Base-by-base conservation (phyloP, 2,113 vertebrate species). In the Cephalopholis sonnerati region DNA sequence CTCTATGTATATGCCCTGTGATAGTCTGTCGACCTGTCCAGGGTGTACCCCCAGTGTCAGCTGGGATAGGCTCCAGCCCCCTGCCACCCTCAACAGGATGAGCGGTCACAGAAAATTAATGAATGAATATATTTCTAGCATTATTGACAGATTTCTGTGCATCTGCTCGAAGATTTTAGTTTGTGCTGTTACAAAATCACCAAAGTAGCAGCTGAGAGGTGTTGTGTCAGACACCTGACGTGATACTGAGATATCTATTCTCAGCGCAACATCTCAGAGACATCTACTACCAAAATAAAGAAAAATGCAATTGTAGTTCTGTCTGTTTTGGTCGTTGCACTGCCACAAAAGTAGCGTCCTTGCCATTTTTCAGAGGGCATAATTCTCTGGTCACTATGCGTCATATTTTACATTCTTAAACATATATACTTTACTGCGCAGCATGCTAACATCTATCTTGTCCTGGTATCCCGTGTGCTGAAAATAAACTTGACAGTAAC, bases 401-500 rank as follows among this genome's bases (percentile, higher is more conserved):
- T 62, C 67, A 18, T 8, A 25, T 65, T 79, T 44, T n/a, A 50
- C n/a, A 27, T 41, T 74, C 36, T 64, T 61, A 50, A 39, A 71
- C 46, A 50, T 24, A 59, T 39, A 44, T 48, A 58, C 17, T 55
- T 36, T 16, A 24, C 9, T 41, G 59, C 66, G 41, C 8, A 50
- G 63, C 32, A 59, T 8, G 57, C 5, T 39, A 24, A 22, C 48
- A 20, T 75, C 51, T 24, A n/a, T 66, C 24, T 36, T 41, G 39
- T 74, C 66, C 76, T 67, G 17, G 50, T 53, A 41, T 51, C 41
- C n/a, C 36, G 20, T 20, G 46, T 25, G 70, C 70, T 87, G 72
- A 69, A 88, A 83, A 89, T 81, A 82, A 82, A 82, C 59, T 24
- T 44, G 12, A 68, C 64, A 55, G 54, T 18, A 59, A 51, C 59